A percentile compares a stretch with the other conserved stretches of the same genome.
These are phyloP conservation scores for Australoheros scitulus DNA, from an alignment of 2,113 vertebrate species.

Conservation along the genomic window DNA sequence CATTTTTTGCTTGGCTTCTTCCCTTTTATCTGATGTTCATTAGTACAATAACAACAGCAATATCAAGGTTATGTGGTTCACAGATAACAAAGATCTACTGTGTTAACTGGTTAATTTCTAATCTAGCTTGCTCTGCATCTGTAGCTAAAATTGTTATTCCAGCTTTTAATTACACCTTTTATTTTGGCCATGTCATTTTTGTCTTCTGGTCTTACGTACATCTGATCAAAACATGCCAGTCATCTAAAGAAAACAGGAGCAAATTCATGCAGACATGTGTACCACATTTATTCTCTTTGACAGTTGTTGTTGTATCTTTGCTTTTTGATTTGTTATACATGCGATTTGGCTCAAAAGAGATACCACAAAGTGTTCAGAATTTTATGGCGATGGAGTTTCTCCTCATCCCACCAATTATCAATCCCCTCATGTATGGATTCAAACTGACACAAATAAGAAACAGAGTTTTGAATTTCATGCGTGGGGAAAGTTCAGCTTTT, in stretches of 20 bases:
- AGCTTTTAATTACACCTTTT: background rate
- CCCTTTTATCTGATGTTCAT: background rate
- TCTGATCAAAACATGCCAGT: background rate
- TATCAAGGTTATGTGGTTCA: background rate
- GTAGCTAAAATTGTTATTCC: background rate
- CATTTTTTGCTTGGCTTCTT: background rate
- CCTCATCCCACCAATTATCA: too few species aligned
- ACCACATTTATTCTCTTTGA: slow-evolving; percentile 12
- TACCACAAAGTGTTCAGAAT: too few species aligned
- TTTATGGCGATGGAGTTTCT: too few species aligned
- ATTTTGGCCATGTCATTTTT: background rate
- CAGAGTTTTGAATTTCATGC: background rate
- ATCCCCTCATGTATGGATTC: background rate
- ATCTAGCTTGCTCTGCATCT: background rate
- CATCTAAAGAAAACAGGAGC: background rate
- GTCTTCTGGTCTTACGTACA: background rate
- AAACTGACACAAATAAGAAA: too few species aligned
- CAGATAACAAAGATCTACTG: slow-evolving; percentile 17
- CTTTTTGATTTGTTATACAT: too few species aligned
- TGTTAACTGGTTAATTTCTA: background rate
- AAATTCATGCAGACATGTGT: slow-evolving; percentile 33
- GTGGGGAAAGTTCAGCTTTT: background rate
- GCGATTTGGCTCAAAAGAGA: too few species aligned
- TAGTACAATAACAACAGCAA: background rate
- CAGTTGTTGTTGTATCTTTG: background rate